Conservation (phyloP, 2,113 vertebrate species). For the Talpa occidentalis region DNA sequence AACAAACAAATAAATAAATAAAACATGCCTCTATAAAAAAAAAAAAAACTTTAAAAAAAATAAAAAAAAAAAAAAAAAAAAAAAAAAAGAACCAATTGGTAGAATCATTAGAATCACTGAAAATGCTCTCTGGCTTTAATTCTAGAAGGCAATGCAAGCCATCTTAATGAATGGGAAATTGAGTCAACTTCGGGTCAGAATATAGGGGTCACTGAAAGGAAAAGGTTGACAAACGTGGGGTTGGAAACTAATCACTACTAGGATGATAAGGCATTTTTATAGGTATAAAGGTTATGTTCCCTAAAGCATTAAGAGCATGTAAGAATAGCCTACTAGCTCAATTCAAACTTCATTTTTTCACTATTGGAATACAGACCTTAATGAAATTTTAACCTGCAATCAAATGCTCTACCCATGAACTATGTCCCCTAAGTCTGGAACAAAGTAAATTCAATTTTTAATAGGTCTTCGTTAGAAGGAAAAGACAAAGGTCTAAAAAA, state of each 20-base stretch:
- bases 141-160: neutral
- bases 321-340: neutral
- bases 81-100: neutral
- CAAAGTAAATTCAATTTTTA: neutral
- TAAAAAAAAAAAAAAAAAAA: too few relatives aligned
- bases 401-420: too few relatives aligned
- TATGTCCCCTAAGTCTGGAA: too few relatives aligned
- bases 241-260: neutral
- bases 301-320: neutral
- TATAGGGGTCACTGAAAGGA: neutral
- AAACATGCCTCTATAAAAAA: too few relatives aligned
- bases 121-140: neutral
- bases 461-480: neutral
- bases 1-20: too few relatives aligned
- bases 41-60: too few relatives aligned
- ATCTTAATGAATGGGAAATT: constrained; percentile 3
- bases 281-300: neutral
- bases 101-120: neutral
- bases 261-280: neutral
- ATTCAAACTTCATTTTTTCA: neutral
- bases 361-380: neutral
- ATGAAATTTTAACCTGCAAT: neutral
- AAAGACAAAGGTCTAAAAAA: neutral
- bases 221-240: neutral
- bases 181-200: neutral